Conservation (phyloP, 53 echinoderm and acorn worm species). For the Pentamera pediparva region DNA sequence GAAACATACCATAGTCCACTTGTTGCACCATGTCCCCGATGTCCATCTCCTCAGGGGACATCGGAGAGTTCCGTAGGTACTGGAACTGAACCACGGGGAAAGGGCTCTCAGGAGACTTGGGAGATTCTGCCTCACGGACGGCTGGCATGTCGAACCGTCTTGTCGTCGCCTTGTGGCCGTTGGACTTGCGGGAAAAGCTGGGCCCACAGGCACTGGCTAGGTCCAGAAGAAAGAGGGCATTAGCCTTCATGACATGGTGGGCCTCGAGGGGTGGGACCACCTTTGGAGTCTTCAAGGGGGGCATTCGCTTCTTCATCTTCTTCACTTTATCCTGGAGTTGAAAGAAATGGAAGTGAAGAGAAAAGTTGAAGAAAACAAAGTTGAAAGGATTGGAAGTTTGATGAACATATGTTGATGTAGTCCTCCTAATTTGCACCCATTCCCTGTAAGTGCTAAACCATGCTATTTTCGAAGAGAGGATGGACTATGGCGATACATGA, state of each 20-base stretch:
- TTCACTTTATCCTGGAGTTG: slow-evolving; percentile 46
- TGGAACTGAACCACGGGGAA: slow-evolving; percentile 49
- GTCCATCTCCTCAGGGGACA: slow-evolving; percentile 20
- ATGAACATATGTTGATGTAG: too few species aligned
- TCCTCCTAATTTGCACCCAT: too few species aligned
- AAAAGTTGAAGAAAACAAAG: background rate
- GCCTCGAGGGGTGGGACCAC: slow-evolving; percentile 79
- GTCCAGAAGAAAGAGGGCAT: slow-evolving; percentile 88
- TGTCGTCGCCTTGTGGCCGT: slow-evolving; percentile 54
- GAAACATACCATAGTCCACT: slow-evolving; percentile 2
- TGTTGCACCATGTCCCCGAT: slow-evolving; percentile 9
- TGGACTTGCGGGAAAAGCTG: slow-evolving; percentile 57
- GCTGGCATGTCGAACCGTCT: slow-evolving; percentile 80
- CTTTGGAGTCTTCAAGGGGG: slow-evolving; percentile 73
- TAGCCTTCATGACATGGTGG: slow-evolving; percentile 96
- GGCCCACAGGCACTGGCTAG: slow-evolving; percentile 81
- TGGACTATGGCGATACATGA: too few species aligned
- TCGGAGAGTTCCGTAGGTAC: slow-evolving; percentile 49
- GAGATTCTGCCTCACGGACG: slow-evolving; percentile 62
- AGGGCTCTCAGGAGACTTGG: slow-evolving; percentile 64
- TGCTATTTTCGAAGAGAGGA: too few species aligned
- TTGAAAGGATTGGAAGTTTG: too few species aligned
- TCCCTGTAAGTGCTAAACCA: too few species aligned
- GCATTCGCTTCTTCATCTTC: slow-evolving; percentile 72
- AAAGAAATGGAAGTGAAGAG: background rate